These are phyloP conservation scores for Dryocosmus kuriphilus DNA, from an alignment of 2,888 invertebrate species.

Conservation along the genomic window DNA sequence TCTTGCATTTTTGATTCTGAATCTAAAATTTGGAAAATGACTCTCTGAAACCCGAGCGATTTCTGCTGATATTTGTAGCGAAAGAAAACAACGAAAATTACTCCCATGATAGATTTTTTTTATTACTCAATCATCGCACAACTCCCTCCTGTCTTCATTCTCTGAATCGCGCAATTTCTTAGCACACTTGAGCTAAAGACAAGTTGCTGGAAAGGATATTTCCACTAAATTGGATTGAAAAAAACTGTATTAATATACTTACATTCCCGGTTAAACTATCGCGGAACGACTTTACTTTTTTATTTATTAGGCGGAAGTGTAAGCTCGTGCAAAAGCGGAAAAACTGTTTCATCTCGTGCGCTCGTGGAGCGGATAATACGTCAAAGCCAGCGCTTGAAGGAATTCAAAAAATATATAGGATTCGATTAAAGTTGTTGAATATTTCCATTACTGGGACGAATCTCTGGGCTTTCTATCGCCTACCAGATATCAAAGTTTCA, in stretches of 20 bases:
- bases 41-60: slow-evolving; percentile 10
- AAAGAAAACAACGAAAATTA: slow-evolving; percentile 31
- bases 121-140: slow-evolving; percentile 26
- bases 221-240: too few relatives aligned
- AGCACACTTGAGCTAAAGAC: background rate
- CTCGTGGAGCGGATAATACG: slow-evolving; percentile 25
- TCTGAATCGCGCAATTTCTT: background rate
- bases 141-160: background rate
- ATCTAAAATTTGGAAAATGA: slow-evolving; percentile 5
- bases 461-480: slow-evolving; percentile 15
- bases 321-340: slow-evolving; percentile 13
- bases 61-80: slow-evolving; percentile 8
- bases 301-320: background rate
- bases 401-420: slow-evolving; percentile 18
- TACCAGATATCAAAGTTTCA: slow-evolving; percentile 36
- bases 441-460: slow-evolving; percentile 35
- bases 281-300: background rate
- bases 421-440: slow-evolving; percentile 38
- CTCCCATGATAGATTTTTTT: slow-evolving; percentile 18
- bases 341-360: slow-evolving; percentile 33
- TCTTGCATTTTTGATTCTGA: background rate
- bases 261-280: background rate
- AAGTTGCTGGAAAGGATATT: too few relatives aligned
- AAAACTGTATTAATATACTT: too few relatives aligned
- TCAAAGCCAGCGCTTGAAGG: slow-evolving; percentile 23